Evolutionary conservation across 2,797 vertebrate species (phyloP).

Genomic region (Rachycentron canadum): DNA sequence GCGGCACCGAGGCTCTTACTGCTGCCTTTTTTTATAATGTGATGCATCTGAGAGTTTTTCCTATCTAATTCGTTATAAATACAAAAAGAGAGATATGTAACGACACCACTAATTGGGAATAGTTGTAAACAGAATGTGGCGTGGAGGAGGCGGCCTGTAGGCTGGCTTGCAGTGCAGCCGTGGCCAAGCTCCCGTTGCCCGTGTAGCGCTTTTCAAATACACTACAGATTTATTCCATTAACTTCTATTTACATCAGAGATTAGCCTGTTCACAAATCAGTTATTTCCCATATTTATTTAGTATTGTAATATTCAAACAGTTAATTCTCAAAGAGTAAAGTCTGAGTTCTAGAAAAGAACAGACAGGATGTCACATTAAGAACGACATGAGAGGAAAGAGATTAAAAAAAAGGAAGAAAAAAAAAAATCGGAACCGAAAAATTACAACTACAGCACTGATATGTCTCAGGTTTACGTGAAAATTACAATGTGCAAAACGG

Average conservation of each 20-base stretch:
- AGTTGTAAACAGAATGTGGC: constrained; percentile 96
- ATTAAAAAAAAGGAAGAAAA: not conserved
- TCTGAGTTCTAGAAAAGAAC: constrained; percentile 81
- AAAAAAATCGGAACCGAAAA: constrained; percentile 37
- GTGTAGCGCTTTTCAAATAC: constrained; percentile 68
- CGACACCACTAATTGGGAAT: constrained; percentile 92
- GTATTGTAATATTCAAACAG: constrained; percentile 78
- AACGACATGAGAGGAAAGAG: constrained; percentile 54
- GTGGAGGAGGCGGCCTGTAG: constrained; percentile 57
- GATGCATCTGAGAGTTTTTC: constrained; percentile 84
- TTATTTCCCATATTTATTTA: constrained; percentile 71
- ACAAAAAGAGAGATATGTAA: constrained; percentile 93
- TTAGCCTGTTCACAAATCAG: constrained; percentile 78
- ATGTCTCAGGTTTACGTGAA: constrained; percentile 82
- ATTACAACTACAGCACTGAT: constrained; percentile 65
- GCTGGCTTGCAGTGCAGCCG: constrained; percentile 59
- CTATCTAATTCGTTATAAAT: constrained; percentile 82
- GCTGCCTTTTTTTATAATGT: constrained; percentile 57
- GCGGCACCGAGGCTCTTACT: constrained; percentile 24
- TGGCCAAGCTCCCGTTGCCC: constrained; percentile 48
- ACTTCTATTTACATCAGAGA: constrained; percentile 80
- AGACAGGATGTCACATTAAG: constrained; percentile 75
- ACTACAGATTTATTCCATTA: constrained; percentile 66
- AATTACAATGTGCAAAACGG: constrained; percentile 93
- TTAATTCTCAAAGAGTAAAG: constrained; percentile 81